Evolutionary conservation across 2,113 vertebrate species (phyloP).

Genomic region (Cephalopterus ornatus): DNA sequence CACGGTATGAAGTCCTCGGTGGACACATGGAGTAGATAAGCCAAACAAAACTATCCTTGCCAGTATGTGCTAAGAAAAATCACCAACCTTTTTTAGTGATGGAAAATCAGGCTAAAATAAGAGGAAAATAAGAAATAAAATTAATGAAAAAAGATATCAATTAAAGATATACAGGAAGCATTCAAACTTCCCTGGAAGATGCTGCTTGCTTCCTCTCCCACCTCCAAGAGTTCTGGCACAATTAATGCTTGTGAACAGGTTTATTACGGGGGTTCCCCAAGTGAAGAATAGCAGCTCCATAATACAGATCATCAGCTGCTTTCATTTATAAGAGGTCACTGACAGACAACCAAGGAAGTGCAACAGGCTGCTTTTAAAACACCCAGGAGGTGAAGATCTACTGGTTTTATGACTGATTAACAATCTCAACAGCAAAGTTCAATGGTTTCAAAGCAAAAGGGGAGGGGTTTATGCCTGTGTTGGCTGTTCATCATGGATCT

Average conservation of each 20-base stretch:
- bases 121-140: background rate
- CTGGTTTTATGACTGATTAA: conserved; percentile 31
- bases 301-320: background rate
- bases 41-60: background rate
- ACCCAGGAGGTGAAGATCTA: conserved; percentile 31
- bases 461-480: conserved; percentile 14
- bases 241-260: background rate
- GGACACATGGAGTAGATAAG: background rate
- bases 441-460: conserved; percentile 25
- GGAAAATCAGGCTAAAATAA: background rate
- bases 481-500: background rate
- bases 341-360: conserved; percentile 13
- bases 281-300: background rate
- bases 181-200: background rate
- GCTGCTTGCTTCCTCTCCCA: background rate
- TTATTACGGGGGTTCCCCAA: background rate
- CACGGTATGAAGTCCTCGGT: background rate
- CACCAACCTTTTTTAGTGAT: background rate
- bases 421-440: conserved; percentile 26
- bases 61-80: background rate
- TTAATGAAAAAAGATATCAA: background rate
- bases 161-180: background rate
- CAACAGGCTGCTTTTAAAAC: conserved; percentile 39
- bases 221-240: background rate
- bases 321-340: conserved; percentile 27